Percentiles rank a stretch among this genome's conserved stretches.
Conservation (phyloP, 2,113 vertebrate genomes). For the Phrynosoma platyrhinos region DNA sequence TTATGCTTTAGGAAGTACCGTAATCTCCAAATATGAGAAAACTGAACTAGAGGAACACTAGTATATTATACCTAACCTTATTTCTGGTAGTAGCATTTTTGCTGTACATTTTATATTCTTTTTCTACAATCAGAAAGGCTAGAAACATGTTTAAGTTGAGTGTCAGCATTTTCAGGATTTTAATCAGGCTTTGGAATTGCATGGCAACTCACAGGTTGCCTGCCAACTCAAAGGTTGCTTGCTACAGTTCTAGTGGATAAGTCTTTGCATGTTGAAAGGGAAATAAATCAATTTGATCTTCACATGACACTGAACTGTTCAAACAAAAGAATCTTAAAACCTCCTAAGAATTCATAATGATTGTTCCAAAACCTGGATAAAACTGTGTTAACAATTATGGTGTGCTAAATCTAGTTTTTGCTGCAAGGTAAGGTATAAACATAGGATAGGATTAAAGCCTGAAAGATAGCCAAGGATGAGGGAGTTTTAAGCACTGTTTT, state of each 20-base stretch:
- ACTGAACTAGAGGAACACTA: background rate
- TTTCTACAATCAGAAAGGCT: background rate
- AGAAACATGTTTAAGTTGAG: background rate
- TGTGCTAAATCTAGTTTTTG: background rate
- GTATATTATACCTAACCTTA: background rate
- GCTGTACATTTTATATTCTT: background rate
- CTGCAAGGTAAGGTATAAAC: background rate
- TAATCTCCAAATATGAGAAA: constrained; percentile 10
- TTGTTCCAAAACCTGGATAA: background rate
- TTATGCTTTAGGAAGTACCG: background rate
- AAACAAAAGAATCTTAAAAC: background rate
- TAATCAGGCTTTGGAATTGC: background rate
- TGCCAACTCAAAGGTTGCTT: too few relatives aligned
- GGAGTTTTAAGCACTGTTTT: background rate
- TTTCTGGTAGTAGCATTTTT: background rate
- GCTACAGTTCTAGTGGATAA: background rate
- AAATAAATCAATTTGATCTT: background rate
- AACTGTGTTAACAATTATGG: background rate
- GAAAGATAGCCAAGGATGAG: background rate
- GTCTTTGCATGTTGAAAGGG: background rate
- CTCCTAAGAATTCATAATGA: background rate
- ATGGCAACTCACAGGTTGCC: background rate
- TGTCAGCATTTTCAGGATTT: background rate
- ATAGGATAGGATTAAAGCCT: background rate
- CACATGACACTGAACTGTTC: background rate